Evolutionary conservation across 2,113 vertebrate species (phyloP), one percentile per base, ranked within the genome.

Genomic region (Macrotus californicus): DNA sequence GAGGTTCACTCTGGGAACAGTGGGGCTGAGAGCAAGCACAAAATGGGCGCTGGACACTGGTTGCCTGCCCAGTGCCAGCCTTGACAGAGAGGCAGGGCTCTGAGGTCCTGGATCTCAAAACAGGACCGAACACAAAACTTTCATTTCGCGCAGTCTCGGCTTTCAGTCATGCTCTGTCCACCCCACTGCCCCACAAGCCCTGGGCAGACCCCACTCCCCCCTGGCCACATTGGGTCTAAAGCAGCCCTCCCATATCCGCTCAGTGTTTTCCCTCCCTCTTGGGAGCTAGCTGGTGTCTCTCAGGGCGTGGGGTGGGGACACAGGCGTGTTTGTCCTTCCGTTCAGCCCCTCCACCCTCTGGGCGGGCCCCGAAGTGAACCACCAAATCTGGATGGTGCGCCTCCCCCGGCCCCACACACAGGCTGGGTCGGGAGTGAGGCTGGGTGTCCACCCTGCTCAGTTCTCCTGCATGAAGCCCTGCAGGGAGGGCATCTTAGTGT

Each of bases 111-210:
- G 87, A 59, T 56, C n/a, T n/a, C n/a, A n/a, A n/a, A n/a, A n/a
- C n/a, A n/a, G n/a, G n/a, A n/a, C n/a, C n/a, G n/a, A 11, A 14
- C 31, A 7, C 41, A 36, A 1, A 4, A 1, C 3, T 0, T 21
- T 13, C 3, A 0, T 50, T 21, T 24, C 13, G 31, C 9, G 21
- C 34, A 0, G 39, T 7, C 0, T 7, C 0, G 0, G 34, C 39
- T 16, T 36, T 29, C 7, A 8, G 24, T 34, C 4, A 1, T 6
- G 18, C 24, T 56, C 56, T 8, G 77, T 56, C 56, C 6, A 43
- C 4, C 7, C 41, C 50, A 5, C 22, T 64, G 3, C 26, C 84
- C 64, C 4, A 29, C 5, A 39, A 3, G 41, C 12, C 12, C 15
- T 6, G 39, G 12, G 41, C 41, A 22, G 80, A 24, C 18, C 22